Base-by-base conservation (phyloP, 2,797 vertebrate genomes). In the Cryptoprocta ferox region DNA sequence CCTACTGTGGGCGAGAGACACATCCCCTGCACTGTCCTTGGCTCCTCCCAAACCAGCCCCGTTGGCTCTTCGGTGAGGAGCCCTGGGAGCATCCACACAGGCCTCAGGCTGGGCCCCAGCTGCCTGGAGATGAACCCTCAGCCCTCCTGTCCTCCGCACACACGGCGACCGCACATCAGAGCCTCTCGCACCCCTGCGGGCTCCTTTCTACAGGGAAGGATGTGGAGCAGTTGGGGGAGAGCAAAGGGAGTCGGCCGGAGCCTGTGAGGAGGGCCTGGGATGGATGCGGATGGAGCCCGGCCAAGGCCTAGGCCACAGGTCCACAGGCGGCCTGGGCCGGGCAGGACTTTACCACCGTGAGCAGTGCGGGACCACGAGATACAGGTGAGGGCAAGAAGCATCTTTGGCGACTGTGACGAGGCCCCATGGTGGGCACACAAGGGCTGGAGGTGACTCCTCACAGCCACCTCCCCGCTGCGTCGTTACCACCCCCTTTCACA, bases 1-100 rank as follows among this genome's bases (percentile, higher is more conserved):
- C 19, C 28, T 14, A 9, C 16, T 28, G 26, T 50, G 37, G 37
- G 7, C 39, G 61, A 21, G 13, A 45, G 78, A 45, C 61, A 68
- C 35, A 39, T 10, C 45, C 24, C 42, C 16, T 50, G 9, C 12
- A 14, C 6, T 18, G 42, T 50, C 32, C 26, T 65, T 2, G 14
- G 32, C 10, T 9, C 42, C 63, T 82, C 12, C 39, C 18, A 59
- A 28, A 30, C 7, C 35, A 28, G 91, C 32, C 80, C 89, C 35
- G 42, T 42, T 35, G 66, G 85, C 42, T 59, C n/a, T 53, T 35
- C 96, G 93, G 97, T 95, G 37, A 96, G 96, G 93, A 96, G 82
- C 93, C 84, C 24, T 68, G 83, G 87, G 95, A 68, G 1, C 1
- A 2, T 66, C 68, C 35, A 70, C 35, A 26, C 0, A 19, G 68